These are phyloP conservation scores for Parelbella ahira DNA, from an alignment of 2,888 invertebrate species.

Conservation along the genomic window DNA sequence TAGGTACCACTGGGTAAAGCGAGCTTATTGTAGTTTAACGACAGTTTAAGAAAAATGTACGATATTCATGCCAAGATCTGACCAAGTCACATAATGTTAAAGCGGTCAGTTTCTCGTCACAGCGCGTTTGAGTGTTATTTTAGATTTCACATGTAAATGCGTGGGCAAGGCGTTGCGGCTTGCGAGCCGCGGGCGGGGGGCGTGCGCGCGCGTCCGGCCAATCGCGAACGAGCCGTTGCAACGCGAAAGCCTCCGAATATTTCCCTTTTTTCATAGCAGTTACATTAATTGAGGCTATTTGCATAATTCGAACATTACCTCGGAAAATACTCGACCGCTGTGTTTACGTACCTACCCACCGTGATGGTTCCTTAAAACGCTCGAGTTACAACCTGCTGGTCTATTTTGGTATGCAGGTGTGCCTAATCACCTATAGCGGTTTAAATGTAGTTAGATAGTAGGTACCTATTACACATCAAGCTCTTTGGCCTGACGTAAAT, in stretches of 20 bases:
- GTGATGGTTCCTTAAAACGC: too few species aligned
- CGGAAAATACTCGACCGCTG: slow-evolving; percentile 36
- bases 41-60: too few species aligned
- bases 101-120: slow-evolving; percentile 20
- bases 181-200: slow-evolving; percentile 66
- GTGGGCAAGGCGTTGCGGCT: slow-evolving; percentile 47
- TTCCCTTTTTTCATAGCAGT: slow-evolving; percentile 52
- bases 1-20: too few species aligned
- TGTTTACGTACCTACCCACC: slow-evolving; percentile 17
- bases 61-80: too few species aligned
- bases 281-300: slow-evolving; percentile 57
- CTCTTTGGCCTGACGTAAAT: too few species aligned
- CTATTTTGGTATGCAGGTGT: too few species aligned
- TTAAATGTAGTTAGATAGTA: too few species aligned
- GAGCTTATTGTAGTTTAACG: too few species aligned
- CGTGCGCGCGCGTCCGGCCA: slow-evolving; percentile 54
- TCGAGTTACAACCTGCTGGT: too few species aligned
- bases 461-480: too few species aligned
- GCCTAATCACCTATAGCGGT: too few species aligned
- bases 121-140: slow-evolving; percentile 43
- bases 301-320: slow-evolving; percentile 60
- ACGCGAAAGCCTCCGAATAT: slow-evolving; percentile 47
- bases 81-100: slow-evolving; percentile 1
- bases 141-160: slow-evolving; percentile 58
- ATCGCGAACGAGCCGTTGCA: slow-evolving; percentile 41